Conservation (phyloP, 2,888 invertebrate species). For the Papilio elwesi region DNA sequence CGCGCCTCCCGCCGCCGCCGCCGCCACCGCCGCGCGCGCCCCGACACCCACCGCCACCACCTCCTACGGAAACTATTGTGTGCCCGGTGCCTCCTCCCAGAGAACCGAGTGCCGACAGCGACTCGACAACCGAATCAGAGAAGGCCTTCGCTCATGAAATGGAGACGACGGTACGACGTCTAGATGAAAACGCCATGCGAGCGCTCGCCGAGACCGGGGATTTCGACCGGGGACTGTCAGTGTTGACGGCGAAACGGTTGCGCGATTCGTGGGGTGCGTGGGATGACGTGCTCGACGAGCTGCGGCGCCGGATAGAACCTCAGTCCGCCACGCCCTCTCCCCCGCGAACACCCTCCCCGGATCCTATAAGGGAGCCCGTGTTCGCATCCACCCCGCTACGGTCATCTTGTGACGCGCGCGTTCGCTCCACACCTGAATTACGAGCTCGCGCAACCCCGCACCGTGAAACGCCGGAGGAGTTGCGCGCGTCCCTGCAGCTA, state of each 20-base stretch:
- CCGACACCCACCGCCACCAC: conserved; percentile 55
- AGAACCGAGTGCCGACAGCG: conserved; percentile 77
- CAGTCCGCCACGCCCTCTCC: conserved; percentile 70
- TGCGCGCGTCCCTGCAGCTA: conserved; percentile 82
- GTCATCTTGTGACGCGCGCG: conserved; percentile 70
- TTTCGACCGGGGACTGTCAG: conserved; percentile 83
- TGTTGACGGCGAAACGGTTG: conserved; percentile 79
- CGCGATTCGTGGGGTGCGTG: conserved; percentile 80
- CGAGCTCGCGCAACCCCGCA: conserved; percentile 72
- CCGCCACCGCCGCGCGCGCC: conserved; percentile 57
- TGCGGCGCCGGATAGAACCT: conserved; percentile 73
- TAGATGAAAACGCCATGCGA: conserved; percentile 72
- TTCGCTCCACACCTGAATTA: conserved; percentile 86
- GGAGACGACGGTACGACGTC: conserved; percentile 75
- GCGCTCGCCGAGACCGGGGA: conserved; percentile 81
- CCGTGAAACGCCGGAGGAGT: conserved; percentile 78
- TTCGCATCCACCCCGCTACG: conserved; percentile 86
- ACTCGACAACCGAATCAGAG: conserved; percentile 80
- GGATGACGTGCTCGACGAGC: conserved; percentile 79
- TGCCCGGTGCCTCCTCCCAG: conserved; percentile 57
- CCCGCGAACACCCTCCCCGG: conserved; percentile 75
- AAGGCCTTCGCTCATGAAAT: conserved; percentile 75
- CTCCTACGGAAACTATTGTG: conserved; percentile 43
- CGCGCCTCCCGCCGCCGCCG: conserved; percentile 72
- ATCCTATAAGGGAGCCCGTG: conserved; percentile 72